Conservation (phyloP, 2,113 vertebrate genomes). For the Callocephalon fimbriatum region DNA sequence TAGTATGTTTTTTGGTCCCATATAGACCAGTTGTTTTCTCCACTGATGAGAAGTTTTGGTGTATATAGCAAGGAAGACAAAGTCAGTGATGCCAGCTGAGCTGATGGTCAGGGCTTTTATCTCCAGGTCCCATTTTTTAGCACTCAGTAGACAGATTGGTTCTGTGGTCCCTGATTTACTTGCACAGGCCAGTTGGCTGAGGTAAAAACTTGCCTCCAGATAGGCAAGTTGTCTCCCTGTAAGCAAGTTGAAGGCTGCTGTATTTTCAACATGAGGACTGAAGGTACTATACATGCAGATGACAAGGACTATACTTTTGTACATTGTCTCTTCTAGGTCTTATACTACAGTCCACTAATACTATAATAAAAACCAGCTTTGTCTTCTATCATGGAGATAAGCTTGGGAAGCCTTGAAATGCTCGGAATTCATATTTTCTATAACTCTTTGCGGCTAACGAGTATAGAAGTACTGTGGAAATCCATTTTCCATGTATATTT, state of each 20-base stretch:
- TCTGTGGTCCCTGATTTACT: not conserved
- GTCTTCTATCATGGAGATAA: not conserved
- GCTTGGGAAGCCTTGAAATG: not conserved
- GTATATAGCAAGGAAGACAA: not conserved
- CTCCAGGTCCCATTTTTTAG: not conserved
- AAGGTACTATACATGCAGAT: not conserved
- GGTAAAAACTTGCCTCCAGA: not conserved
- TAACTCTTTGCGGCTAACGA: not conserved
- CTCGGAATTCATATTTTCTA: not conserved
- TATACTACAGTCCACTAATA: not conserved
- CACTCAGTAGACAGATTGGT: not conserved
- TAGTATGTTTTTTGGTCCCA: rapidly evolving
- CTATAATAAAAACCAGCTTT: not conserved
- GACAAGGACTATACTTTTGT: not conserved
- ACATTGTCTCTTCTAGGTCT: not conserved
- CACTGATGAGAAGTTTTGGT: not conserved
- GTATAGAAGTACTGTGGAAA: not conserved
- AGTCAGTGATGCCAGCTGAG: not conserved
- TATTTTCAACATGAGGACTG: not conserved
- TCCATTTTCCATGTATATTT: not conserved
- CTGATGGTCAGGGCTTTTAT: not conserved
- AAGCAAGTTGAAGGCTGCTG: not conserved
- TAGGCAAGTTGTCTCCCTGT: not conserved
- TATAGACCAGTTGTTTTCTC: not conserved
- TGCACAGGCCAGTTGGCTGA: not conserved